phyloP scores from a whole-genome alignment of 2,888 invertebrate species.

The Chironomus tentans region DNA sequence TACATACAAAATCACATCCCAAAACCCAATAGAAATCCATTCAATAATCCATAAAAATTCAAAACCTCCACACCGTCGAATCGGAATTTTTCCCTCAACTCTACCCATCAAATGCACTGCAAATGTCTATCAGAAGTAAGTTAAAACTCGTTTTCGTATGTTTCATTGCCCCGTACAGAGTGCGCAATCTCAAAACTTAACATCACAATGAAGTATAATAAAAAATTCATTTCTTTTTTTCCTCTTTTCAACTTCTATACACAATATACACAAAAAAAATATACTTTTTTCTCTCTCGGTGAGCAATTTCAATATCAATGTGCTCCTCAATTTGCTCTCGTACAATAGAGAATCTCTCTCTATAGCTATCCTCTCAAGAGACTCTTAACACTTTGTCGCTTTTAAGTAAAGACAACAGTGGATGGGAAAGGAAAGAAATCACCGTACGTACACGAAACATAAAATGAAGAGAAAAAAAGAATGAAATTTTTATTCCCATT shows the following conservation, averaged over 20 bases:
- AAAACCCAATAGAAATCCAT: too few species aligned
- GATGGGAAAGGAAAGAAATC: background rate
- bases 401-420: slow-evolving; percentile 1
- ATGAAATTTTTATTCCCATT: slow-evolving; percentile 19
- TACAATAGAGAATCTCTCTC: background rate
- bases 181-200: background rate
- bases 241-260: background rate
- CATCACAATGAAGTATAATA: background rate
- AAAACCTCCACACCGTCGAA: background rate
- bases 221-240: background rate
- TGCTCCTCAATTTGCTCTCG: background rate
- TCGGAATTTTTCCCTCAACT: too few species aligned
- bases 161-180: background rate
- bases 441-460: background rate
- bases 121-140: background rate
- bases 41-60: background rate
- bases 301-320: background rate
- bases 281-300: background rate
- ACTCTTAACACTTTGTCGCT: slow-evolving; percentile 25
- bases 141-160: background rate
- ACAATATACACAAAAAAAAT: background rate
- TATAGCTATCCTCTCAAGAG: background rate
- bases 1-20: too few species aligned
- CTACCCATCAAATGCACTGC: background rate
- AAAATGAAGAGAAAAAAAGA: background rate